Evolutionary conservation across 2,797 vertebrate species (phyloP).

Genomic region (Galago senegalensis): DNA sequence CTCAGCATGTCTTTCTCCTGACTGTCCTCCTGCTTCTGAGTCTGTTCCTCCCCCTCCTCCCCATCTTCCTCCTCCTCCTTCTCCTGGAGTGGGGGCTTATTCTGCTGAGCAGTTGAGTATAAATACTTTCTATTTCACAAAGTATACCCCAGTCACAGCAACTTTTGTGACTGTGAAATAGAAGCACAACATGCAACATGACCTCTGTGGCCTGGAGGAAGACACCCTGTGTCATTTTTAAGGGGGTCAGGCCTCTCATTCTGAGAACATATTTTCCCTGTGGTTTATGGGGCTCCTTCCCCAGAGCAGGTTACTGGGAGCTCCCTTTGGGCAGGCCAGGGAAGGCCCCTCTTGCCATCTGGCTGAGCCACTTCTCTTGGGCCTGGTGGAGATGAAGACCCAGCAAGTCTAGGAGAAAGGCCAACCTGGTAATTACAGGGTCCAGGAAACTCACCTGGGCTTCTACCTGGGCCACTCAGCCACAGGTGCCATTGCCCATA

Average conservation of each 20-base stretch:
- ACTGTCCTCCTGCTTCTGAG: accelerated
- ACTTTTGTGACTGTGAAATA: not conserved
- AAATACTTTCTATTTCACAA: too few species aligned
- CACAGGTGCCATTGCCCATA: not conserved
- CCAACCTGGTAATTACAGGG: not conserved
- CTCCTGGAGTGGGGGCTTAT: not conserved
- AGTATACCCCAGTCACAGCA: too few species aligned
- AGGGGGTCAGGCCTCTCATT: not conserved
- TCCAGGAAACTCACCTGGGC: not conserved
- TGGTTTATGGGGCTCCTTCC: not conserved
- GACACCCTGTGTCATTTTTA: not conserved
- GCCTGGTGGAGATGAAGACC: not conserved
- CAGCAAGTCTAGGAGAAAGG: not conserved
- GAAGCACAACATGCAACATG: not conserved
- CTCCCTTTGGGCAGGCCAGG: not conserved
- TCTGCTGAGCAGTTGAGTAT: not conserved
- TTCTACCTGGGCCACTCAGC: not conserved
- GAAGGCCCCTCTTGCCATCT: not conserved
- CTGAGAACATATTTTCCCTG: not conserved
- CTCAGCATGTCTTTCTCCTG: not conserved
- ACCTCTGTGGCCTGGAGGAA: not conserved
- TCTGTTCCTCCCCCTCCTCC: not conserved
- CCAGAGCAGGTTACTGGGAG: not conserved
- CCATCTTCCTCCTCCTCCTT: not conserved
- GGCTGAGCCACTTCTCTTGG: not conserved